Conservation (phyloP, 2,113 vertebrate genomes). For the Carollia perspicillata region DNA sequence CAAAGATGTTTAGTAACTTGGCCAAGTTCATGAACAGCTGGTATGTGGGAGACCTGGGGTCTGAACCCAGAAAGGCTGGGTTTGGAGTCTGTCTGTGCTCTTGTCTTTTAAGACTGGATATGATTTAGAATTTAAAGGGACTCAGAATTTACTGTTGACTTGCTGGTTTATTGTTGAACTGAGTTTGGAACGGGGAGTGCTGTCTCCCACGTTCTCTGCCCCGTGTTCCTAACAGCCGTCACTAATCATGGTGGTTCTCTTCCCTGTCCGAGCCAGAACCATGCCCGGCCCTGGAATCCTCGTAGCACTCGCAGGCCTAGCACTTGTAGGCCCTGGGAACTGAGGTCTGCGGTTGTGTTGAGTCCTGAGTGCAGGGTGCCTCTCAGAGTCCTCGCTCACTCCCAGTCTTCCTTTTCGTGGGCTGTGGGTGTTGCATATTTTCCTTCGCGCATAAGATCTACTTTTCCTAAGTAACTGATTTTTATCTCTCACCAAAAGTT, state of each 20-base stretch:
- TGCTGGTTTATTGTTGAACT: not conserved
- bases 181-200: not conserved
- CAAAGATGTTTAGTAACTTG: not conserved
- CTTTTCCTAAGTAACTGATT: not conserved
- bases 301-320: fast-evolving
- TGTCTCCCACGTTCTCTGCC: not conserved
- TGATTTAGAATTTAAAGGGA: not conserved
- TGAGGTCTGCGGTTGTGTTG: too few species aligned
- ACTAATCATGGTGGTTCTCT: not conserved
- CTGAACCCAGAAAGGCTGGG: not conserved
- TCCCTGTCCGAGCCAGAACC: not conserved
- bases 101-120: not conserved
- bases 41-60: not conserved
- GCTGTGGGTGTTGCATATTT: not conserved
- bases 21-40: not conserved
- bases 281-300: not conserved
- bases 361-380: not conserved
- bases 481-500: not conserved
- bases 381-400: not conserved
- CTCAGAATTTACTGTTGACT: not conserved
- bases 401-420: not conserved
- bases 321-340: too few species aligned
- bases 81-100: not conserved
- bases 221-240: not conserved
- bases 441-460: not conserved